Percentiles rank a stretch among this genome's conserved stretches.
Conservation (phyloP, 1,140 invertebrate species). For the Subanguina moxae region DNA sequence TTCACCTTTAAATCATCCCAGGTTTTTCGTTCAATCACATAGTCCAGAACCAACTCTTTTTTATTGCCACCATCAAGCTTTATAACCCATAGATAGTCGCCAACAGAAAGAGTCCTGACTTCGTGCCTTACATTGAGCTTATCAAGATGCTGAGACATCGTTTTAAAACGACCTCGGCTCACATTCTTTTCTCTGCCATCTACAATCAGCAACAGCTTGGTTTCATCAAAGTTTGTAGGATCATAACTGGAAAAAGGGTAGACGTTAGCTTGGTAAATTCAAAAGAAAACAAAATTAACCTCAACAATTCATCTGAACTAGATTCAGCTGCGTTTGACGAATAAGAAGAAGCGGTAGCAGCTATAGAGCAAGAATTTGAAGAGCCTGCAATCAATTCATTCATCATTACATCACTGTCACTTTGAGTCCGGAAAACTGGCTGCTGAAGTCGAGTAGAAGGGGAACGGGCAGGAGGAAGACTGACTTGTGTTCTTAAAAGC, state of each 20-base stretch:
- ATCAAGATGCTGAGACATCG: slow-evolving; percentile 30
- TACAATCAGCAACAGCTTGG: slow-evolving; percentile 33
- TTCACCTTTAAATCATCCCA: slow-evolving; percentile 49
- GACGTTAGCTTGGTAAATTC: neutral
- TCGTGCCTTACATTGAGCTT: slow-evolving; percentile 39
- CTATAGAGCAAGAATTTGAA: no score
- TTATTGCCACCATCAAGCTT: slow-evolving; percentile 8
- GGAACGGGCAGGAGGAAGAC: no score
- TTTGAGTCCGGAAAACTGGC: no score
- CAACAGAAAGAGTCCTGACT: slow-evolving; percentile 45
- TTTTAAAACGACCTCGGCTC: slow-evolving; percentile 16
- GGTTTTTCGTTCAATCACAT: slow-evolving; percentile 47
- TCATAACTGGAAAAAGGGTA: neutral
- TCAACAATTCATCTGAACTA: no score
- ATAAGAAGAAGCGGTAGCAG: no score
- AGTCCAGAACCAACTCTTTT: slow-evolving; percentile 46
- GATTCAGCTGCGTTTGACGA: no score
- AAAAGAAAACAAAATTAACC: neutral
- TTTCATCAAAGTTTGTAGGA: slow-evolving; percentile 9
- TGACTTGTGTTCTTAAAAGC: no score
- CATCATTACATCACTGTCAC: no score
- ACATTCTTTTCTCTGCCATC: slow-evolving; percentile 40
- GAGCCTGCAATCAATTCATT: no score
- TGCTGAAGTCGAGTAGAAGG: no score
- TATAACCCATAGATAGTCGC: slow-evolving; percentile 47